These are phyloP conservation scores for Cyprinodon variegatus DNA, from an alignment of 2,113 vertebrate genomes.

Conservation along the genomic window DNA sequence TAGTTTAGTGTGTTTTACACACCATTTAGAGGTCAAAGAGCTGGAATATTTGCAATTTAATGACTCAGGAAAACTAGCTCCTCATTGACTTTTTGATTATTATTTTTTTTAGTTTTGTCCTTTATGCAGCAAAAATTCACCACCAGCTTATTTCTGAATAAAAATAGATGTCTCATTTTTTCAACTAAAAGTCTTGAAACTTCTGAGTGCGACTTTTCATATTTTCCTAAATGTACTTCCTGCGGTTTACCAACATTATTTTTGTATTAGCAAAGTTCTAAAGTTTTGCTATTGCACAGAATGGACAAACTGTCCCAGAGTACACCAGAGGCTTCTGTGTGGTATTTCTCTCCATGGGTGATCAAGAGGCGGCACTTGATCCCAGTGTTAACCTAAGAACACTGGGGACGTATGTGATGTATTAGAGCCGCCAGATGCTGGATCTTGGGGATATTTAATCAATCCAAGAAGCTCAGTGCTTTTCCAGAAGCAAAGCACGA, in stretches of 20 bases:
- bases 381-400: constrained; percentile 28
- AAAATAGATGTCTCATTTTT: constrained; percentile 41
- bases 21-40: neutral
- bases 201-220: constrained; percentile 20
- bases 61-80: constrained; percentile 5
- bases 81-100: constrained; percentile 6
- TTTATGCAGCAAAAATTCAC: constrained; percentile 27
- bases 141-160: constrained; percentile 21
- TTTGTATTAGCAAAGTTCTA: constrained; percentile 54
- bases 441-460: constrained; percentile 54
- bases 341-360: constrained; percentile 49
- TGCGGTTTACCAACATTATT: constrained; percentile 56
- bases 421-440: constrained; percentile 59
- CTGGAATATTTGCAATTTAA: constrained; percentile 15
- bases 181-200: constrained; percentile 28
- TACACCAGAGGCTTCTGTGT: constrained; percentile 45
- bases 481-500: constrained; percentile 59
- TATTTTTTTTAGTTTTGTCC: constrained; percentile 15
- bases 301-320: constrained; percentile 40
- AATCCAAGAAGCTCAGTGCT: constrained; percentile 50
- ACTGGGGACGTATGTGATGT: constrained; percentile 55
- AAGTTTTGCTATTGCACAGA: constrained; percentile 20
- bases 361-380: constrained; percentile 48
- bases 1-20: neutral
- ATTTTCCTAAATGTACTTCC: constrained; percentile 27